Conservation (phyloP, 2,797 vertebrate genomes). For the Microctenopoma lineatum region DNA sequence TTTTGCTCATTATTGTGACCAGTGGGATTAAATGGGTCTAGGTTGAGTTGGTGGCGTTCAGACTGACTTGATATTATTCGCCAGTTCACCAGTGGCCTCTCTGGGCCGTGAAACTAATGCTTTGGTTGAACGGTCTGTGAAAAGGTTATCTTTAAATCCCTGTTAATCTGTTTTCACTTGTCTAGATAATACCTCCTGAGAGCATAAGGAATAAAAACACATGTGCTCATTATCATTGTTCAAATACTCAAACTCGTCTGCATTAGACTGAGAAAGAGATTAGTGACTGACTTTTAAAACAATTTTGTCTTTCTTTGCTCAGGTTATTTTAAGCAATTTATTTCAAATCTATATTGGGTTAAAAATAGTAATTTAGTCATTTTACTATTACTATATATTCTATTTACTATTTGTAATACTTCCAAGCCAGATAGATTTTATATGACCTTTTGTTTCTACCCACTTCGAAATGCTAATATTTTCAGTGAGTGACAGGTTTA, state of each 20-base stretch:
- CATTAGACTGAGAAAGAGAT: background rate
- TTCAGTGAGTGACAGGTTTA: too few species aligned
- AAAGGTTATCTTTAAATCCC: slow-evolving; percentile 41
- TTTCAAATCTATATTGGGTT: too few species aligned
- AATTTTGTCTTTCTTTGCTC: background rate
- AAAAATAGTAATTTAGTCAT: too few species aligned
- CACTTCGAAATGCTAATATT: too few species aligned
- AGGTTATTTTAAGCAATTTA: too few species aligned
- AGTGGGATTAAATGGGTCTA: slow-evolving; percentile 2
- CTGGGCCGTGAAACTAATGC: slow-evolving; percentile 36
- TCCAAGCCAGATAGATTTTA: too few species aligned
- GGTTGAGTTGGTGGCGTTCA: slow-evolving; percentile 12
- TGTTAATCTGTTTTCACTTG: slow-evolving; percentile 38
- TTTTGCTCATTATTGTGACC: too few species aligned
- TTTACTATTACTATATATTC: too few species aligned
- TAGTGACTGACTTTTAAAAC: background rate
- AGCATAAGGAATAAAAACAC: slow-evolving; percentile 10
- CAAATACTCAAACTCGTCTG: background rate
- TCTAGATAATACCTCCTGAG: slow-evolving; percentile 7
- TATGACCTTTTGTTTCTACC: too few species aligned
- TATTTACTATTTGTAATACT: too few species aligned
- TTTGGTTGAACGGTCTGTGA: slow-evolving; percentile 32
- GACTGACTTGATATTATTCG: slow-evolving; percentile 4
- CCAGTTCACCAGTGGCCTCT: background rate
- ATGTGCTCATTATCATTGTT: slow-evolving; percentile 13